Percentiles rank a stretch among this genome's conserved stretches.
These are phyloP conservation scores for Cyprinodon brontotheroides DNA, from an alignment of 2,113 vertebrate species.

Conservation along the genomic window DNA sequence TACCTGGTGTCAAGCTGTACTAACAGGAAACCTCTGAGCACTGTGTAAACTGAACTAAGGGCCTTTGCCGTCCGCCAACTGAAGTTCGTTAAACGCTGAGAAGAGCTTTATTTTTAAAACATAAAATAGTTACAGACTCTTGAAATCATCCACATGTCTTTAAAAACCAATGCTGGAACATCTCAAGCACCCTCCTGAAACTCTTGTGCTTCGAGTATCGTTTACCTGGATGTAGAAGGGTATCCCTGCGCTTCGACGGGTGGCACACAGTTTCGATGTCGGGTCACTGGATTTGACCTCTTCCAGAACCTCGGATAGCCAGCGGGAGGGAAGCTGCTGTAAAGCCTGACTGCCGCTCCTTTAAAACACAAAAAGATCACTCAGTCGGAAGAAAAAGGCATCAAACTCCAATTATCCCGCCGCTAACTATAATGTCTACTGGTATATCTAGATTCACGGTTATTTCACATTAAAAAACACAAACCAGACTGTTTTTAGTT, in stretches of 20 bases:
- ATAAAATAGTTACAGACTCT: slow-evolving; percentile 7
- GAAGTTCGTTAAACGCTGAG: neutral
- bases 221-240: slow-evolving; percentile 96
- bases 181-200: neutral
- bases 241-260: slow-evolving; percentile 94
- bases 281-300: slow-evolving; percentile 91
- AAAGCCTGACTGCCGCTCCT: slow-evolving; percentile 84
- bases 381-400: neutral
- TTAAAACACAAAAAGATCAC: slow-evolving; percentile 3
- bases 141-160: slow-evolving; percentile 1
- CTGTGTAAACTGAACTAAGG: neutral
- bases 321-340: slow-evolving; percentile 85
- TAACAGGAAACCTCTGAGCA: neutral
- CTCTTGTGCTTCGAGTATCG: neutral
- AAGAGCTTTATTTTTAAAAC: slow-evolving; percentile 14
- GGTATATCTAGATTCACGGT: no score
- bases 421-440: no score
- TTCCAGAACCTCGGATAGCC: slow-evolving; percentile 87
- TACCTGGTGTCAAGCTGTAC: neutral
- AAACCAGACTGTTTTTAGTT: no score
- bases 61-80: neutral
- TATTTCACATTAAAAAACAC: no score
- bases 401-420: no score
- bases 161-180: neutral
- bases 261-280: slow-evolving; percentile 92